Percentiles rank a stretch among this genome's conserved stretches.
phyloP scores from a whole-genome alignment of 2,797 vertebrate species.

The Aselliscus stoliczkanus region DNA sequence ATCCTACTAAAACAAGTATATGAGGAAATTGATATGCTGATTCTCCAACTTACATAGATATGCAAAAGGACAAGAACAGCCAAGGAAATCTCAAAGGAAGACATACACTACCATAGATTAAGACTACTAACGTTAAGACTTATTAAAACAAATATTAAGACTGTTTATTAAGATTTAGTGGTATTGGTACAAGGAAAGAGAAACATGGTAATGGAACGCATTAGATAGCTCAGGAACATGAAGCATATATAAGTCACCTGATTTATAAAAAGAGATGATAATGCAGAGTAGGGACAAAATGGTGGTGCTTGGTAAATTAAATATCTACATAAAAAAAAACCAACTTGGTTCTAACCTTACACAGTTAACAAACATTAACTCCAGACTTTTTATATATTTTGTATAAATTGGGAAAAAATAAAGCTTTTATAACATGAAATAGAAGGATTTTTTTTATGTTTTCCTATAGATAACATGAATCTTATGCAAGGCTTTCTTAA shows the following conservation, averaged over 20 bases:
- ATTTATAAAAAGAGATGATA: background rate
- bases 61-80: background rate
- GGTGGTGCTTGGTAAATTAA: background rate
- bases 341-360: background rate
- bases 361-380: background rate
- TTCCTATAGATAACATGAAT: background rate
- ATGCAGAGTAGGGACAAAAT: background rate
- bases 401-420: background rate
- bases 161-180: background rate
- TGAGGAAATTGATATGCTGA: background rate
- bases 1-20: background rate
- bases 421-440: background rate
- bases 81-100: background rate
- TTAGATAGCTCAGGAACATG: background rate
- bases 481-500: background rate
- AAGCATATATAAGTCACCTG: background rate
- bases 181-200: background rate
- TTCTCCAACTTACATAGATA: background rate
- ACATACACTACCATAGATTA: background rate
- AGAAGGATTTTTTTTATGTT: background rate
- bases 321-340: background rate
- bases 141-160: background rate
- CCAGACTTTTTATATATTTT: background rate
- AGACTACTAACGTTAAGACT: background rate
- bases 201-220: background rate